Evolutionary conservation across 2,797 vertebrate genomes (phyloP), one percentile per base, ranked within the genome.

Genomic region (Schizopygopsis malacanthus): DNA sequence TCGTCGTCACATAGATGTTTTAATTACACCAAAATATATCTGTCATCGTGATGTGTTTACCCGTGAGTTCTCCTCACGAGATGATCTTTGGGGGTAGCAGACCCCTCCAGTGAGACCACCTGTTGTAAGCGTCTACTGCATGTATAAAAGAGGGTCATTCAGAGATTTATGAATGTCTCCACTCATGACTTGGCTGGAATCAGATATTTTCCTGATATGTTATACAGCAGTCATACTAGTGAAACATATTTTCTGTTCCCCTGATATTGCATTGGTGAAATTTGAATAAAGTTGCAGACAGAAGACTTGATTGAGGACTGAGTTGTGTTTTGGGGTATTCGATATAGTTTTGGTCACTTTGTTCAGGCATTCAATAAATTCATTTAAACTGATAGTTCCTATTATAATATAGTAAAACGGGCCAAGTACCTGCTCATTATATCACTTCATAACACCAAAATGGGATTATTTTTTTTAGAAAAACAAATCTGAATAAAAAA

Each of bases 141-240:
- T 6, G 22, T 20, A 78, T 78, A 79, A 87, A 83, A 54, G 56
- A 16, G 16, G 6, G 47, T 41, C 56, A 63, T 79, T 86, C 20
- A 79, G 43, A 71, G 54, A 73, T 63, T 25, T 65, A 83, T 73
- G 81, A 86, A 83, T 33, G 67, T 86, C 16, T 65, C 54, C 2
- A 72, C 41, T 82, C 73, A 79, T 61, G 25, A n/a, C 28, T 63
- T 25, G 69, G 13, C 67, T 33, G 80, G 13, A 47, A 69, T 78
- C 67, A 6, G 45, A 77, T 67, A 13, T 76, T 76, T 67, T 52
- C 22, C 33, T 37, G 37, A 79, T 75, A 16, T 76, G 54, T 67
- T 84, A 28, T 33, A 77, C 61, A 84, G 45, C 13, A 13, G 56
- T n/a, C 11, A 18, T 28, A 61, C 45, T 39, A 76, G 71, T 50